phyloP scores from a whole-genome alignment of 2,888 invertebrate genomes.

The Eristalis pertinax region DNA sequence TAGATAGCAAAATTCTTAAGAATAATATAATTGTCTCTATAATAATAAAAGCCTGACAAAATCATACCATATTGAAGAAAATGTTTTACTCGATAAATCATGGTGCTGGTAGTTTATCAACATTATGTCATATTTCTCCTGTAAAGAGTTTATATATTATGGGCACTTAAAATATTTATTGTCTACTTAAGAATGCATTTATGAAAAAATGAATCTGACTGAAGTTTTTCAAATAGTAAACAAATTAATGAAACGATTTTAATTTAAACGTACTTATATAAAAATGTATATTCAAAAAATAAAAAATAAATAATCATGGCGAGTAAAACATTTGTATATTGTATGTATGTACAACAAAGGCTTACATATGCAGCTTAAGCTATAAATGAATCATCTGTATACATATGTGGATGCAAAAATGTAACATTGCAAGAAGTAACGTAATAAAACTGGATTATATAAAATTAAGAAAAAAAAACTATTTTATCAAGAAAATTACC shows the following conservation, averaged over 20 bases:
- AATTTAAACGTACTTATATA: not conserved
- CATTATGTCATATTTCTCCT: constrained; percentile 8
- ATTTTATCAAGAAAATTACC: constrained; percentile 41
- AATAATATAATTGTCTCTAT: not conserved
- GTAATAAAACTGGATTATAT: constrained; percentile 8
- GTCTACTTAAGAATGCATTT: constrained; percentile 40
- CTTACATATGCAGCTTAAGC: not conserved
- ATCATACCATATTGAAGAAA: not conserved
- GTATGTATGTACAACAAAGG: not conserved
- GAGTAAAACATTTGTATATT: not conserved
- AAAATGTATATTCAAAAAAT: constrained; percentile 7
- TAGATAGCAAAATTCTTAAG: not conserved
- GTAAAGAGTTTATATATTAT: not conserved
- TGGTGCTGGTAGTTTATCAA: constrained; percentile 60
- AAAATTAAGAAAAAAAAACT: constrained; percentile 39
- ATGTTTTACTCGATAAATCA: constrained; percentile 34
- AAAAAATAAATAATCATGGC: not conserved
- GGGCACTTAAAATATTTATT: not conserved
- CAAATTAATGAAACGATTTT: constrained; percentile 1
- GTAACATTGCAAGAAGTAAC: constrained; percentile 18
- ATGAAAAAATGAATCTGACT: constrained; percentile 56
- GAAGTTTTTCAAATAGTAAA: constrained; percentile 42
- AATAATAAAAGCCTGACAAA: not conserved
- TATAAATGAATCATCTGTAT: not conserved
- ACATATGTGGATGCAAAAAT: not conserved